Conservation (phyloP, 2,797 vertebrate species). For the Nasua narica region DNA sequence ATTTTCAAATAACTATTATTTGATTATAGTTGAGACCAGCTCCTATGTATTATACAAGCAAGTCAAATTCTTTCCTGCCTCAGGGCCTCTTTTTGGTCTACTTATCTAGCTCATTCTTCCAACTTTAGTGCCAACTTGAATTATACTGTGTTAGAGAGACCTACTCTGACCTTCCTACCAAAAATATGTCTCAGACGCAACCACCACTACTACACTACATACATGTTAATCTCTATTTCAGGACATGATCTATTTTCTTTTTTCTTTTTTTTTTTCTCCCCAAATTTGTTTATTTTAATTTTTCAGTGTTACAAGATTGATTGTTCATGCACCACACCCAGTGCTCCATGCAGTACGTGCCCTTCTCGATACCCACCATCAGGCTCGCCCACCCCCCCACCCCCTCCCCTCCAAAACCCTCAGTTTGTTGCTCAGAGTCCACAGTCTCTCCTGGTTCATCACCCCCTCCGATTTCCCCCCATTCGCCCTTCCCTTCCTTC, state of each 20-base stretch:
- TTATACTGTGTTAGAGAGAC: not conserved
- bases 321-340: too few relatives aligned
- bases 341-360: too few relatives aligned
- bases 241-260: not conserved
- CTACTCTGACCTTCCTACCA: not conserved
- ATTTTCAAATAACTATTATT: not conserved
- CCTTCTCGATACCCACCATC: too few relatives aligned
- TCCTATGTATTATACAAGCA: not conserved
- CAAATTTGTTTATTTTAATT: too few relatives aligned
- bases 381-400: too few relatives aligned
- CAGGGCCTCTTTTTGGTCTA: not conserved
- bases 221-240: not conserved
- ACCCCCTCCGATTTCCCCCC: too few relatives aligned
- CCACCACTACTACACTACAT: not conserved
- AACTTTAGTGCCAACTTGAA: not conserved
- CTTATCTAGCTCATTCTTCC: not conserved
- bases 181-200: not conserved
- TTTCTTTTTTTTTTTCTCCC: too few relatives aligned
- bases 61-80: not conserved
- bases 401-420: too few relatives aligned
- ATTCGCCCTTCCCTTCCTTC: too few relatives aligned
- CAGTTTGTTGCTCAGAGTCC: too few relatives aligned
- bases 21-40: not conserved
- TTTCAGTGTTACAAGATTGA: too few relatives aligned
- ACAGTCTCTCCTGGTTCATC: too few relatives aligned